Conservation (phyloP, 2,797 vertebrate species). For the Nothura maculosa region DNA sequence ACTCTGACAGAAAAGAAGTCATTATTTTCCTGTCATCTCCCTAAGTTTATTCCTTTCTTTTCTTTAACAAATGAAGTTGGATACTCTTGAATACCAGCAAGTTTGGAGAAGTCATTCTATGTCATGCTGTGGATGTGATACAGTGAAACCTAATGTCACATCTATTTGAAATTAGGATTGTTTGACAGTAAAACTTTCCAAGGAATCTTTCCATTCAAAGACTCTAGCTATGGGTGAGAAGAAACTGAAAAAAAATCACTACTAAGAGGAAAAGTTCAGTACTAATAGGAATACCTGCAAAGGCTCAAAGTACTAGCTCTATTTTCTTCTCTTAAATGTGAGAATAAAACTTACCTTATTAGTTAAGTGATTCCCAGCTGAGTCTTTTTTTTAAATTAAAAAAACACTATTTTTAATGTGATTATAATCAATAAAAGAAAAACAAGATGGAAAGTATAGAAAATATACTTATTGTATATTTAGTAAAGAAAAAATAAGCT, state of each 20-base stretch:
- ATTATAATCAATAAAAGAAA: background rate
- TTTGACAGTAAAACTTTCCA: background rate
- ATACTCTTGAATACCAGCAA: background rate
- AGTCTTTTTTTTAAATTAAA: too few species aligned
- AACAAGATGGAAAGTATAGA: background rate
- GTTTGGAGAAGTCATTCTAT: background rate
- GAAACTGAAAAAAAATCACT: accelerated
- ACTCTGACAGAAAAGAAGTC: background rate
- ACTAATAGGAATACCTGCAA: background rate
- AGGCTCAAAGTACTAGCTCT: accelerated
- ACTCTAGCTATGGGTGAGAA: background rate
- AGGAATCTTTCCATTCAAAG: background rate
- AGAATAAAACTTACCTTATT: background rate
- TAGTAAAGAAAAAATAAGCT: background rate
- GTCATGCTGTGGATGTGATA: background rate
- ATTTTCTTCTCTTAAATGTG: background rate
- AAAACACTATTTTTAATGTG: background rate
- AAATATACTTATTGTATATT: background rate
- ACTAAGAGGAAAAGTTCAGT: background rate
- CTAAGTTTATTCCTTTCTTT: background rate
- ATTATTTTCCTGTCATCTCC: background rate
- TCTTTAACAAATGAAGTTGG: background rate
- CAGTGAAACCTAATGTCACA: background rate
- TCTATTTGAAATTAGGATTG: background rate
- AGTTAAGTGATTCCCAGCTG: accelerated